Evolutionary conservation across 2,797 vertebrate genomes (phyloP).

Genomic region (Betta splendens): DNA sequence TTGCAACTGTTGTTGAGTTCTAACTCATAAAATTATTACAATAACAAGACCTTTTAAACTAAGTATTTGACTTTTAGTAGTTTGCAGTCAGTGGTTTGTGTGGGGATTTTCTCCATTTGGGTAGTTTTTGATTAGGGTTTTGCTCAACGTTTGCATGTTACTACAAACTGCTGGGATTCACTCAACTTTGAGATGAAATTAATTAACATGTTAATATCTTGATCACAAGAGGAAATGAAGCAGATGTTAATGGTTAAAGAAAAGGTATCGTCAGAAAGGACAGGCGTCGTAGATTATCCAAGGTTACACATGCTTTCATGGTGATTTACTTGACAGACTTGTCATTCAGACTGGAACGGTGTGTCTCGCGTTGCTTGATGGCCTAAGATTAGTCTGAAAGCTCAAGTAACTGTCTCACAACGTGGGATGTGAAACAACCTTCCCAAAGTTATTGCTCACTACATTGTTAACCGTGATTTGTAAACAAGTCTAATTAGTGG

Average conservation of each 20-base stretch:
- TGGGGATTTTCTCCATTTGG: neutral
- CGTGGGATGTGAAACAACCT: constrained; percentile 47
- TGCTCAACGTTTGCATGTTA: neutral
- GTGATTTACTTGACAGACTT: constrained; percentile 57
- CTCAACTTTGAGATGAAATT: too few species aligned
- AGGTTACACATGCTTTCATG: constrained; percentile 51
- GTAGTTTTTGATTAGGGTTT: neutral
- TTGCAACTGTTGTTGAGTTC: constrained; percentile 1
- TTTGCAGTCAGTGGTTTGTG: neutral
- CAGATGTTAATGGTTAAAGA: neutral
- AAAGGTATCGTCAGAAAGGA: neutral
- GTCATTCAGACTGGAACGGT: constrained; percentile 57
- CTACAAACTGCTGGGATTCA: neutral
- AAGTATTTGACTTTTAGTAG: neutral
- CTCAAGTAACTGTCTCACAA: constrained; percentile 72
- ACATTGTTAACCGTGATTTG: constrained; percentile 1
- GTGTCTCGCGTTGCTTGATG: constrained; percentile 66
- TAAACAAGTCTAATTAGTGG: too few species aligned
- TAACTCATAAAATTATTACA: too few species aligned
- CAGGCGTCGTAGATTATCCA: constrained; percentile 33
- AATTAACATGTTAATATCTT: neutral
- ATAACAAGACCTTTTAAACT: too few species aligned
- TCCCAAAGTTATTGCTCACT: constrained; percentile 28
- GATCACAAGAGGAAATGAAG: too few species aligned
- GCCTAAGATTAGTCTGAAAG: constrained; percentile 74